Evolutionary conservation across 2,888 invertebrate genomes (phyloP), one percentile per base, ranked within the genome.

Genomic region (Taenaris catops): DNA sequence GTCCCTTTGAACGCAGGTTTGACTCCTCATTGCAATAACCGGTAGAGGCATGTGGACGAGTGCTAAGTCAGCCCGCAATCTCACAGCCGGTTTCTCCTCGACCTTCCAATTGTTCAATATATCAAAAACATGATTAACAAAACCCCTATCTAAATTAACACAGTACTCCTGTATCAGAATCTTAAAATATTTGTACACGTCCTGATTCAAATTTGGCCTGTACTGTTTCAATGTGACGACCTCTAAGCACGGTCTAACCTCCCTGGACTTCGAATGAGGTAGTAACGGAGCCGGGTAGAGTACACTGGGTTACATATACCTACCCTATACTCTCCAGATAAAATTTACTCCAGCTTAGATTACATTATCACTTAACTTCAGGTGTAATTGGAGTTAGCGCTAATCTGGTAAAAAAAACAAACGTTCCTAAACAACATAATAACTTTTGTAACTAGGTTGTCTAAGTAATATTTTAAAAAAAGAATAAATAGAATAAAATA

Each of bases 261-360:
- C 63, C 12, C 53, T 66, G 0, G 63, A 49, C 14, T 63, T 63
- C 1, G 59, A 46, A 20, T 88, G 81, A 2, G 88, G 79, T 0
- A 90, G 76, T 7, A 87, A 50, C 1, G 92, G 90, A 1, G 89
- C 88, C 0, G 92, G 91, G 53, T 91, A 87, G 6, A 93, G 54
- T 4, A 92, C 90, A 20, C 91, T 89, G 0, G 93, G 92, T 58
- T 92, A 93, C 19, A 91, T 89, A n/a, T n/a, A n/a, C n/a, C n/a
- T n/a, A n/a, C n/a, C n/a, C n/a, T n/a, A n/a, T n/a, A n/a, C n/a
- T n/a, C n/a, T n/a, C n/a, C n/a, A n/a, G n/a, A n/a, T n/a, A n/a
- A n/a, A n/a, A n/a, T n/a, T n/a, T n/a, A n/a, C n/a, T n/a, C n/a
- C n/a, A n/a, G n/a, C n/a, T n/a, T n/a, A n/a, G n/a, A n/a, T n/a